Evolutionary conservation across 1,140 invertebrate species (phyloP).

Genomic region (Vanessa atalanta): DNA sequence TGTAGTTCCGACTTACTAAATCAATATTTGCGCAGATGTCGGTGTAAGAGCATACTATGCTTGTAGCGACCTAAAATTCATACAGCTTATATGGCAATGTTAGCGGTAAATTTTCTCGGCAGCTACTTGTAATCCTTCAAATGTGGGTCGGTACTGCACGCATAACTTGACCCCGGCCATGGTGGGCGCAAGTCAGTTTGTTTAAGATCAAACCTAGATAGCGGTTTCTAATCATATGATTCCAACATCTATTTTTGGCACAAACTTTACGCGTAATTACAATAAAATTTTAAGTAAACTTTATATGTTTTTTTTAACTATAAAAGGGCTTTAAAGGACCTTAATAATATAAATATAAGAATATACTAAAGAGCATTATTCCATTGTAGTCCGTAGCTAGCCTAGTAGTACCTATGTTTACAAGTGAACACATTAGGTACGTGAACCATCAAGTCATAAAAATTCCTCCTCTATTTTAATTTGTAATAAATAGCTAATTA

Average conservation of each 20-base stretch:
- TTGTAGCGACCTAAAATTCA: conserved; percentile 80
- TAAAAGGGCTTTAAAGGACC: no score
- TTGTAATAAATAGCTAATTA: conserved; percentile 17
- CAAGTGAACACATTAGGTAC: neutral
- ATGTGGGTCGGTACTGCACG: conserved; percentile 77
- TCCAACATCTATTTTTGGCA: neutral
- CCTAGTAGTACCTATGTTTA: neutral
- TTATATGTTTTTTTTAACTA: no score
- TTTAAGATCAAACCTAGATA: conserved; percentile 61
- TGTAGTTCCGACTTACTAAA: conserved; percentile 76
- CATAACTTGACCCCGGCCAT: conserved; percentile 69
- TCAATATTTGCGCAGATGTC: conserved; percentile 80
- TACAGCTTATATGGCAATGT: conserved; percentile 79
- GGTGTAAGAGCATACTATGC: conserved; percentile 76
- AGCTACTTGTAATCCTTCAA: conserved; percentile 79
- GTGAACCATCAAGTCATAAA: neutral
- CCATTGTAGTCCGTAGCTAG: no score
- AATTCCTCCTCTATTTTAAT: conserved; percentile 5
- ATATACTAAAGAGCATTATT: no score
- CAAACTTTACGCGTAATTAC: neutral
- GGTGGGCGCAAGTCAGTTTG: conserved; percentile 62
- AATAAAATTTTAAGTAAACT: no score
- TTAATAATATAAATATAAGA: no score
- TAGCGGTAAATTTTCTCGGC: conserved; percentile 80
- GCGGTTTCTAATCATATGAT: conserved; percentile 32